phyloP scores from a whole-genome alignment of 2,797 vertebrate species.

The Mionectes olivaceus region DNA sequence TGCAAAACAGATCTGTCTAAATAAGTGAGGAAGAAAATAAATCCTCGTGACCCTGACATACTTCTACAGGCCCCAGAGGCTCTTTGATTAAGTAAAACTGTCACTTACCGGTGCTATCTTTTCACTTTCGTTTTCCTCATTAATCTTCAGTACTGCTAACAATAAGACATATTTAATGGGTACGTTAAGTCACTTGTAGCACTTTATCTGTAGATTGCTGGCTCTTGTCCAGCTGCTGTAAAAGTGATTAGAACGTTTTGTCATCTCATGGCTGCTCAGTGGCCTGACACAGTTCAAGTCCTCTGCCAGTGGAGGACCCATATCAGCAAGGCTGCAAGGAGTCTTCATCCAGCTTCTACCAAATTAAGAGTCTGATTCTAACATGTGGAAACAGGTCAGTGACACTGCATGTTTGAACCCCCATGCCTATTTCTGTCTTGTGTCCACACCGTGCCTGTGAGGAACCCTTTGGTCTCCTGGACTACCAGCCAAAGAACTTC shows the following conservation, averaged over 20 bases:
- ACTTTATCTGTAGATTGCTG: conserved; percentile 17
- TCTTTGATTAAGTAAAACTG: conserved; percentile 47
- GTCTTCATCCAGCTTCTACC: neutral
- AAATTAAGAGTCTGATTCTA: neutral
- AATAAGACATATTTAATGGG: conserved; percentile 17
- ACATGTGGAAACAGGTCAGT: neutral
- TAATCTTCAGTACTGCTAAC: conserved; percentile 29
- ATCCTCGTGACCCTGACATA: neutral
- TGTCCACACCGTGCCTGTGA: neutral
- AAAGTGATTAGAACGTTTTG: neutral
- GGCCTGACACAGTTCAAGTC: neutral
- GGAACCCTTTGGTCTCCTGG: neutral
- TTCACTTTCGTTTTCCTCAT: conserved; percentile 39
- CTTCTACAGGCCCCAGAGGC: neutral
- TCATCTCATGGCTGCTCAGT: neutral
- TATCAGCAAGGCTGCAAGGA: neutral
- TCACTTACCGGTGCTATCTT: conserved; percentile 23
- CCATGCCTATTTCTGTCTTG: neutral
- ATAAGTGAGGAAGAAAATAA: neutral
- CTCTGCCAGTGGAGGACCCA: neutral
- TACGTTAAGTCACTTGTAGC: neutral
- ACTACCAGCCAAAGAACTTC: neutral
- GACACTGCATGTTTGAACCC: neutral
- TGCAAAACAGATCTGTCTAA: neutral
- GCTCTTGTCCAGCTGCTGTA: conserved; percentile 28